Percentiles rank a stretch among this genome's conserved stretches.
phyloP scores from a whole-genome alignment of 1,140 invertebrate genomes.

The Leptopilina clavipes region DNA sequence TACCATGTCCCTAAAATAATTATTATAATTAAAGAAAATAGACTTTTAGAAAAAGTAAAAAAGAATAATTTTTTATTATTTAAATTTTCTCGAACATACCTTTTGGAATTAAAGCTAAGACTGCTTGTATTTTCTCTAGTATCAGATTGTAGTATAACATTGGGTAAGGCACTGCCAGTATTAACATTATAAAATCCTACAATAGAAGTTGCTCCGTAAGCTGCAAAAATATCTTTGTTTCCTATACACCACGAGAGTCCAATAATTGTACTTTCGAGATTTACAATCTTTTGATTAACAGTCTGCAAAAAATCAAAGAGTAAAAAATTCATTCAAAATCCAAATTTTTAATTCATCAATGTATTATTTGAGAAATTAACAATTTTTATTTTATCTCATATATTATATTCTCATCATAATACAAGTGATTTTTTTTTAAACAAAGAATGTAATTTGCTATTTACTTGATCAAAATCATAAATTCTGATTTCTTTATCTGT shows the following conservation, averaged over 20 bases:
- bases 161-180: conserved; percentile 54
- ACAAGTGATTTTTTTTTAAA: conserved; percentile 27
- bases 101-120: conserved; percentile 68
- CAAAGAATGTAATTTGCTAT: conserved; percentile 35
- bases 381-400: too few species aligned
- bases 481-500: conserved; percentile 71
- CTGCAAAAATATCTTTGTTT: conserved; percentile 63
- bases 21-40: conserved; percentile 38
- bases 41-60: not conserved
- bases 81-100: conserved; percentile 53
- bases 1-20: conserved; percentile 65
- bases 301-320: conserved; percentile 51
- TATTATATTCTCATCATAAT: too few species aligned
- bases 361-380: too few species aligned
- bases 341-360: too few species aligned
- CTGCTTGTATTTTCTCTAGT: conserved; percentile 63
- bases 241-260: conserved; percentile 67
- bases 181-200: conserved; percentile 66
- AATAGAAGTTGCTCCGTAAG: conserved; percentile 63
- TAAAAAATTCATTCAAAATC: too few species aligned
- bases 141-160: conserved; percentile 61
- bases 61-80: not conserved
- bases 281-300: conserved; percentile 58
- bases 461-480: conserved; percentile 69
- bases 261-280: conserved; percentile 64